Evolutionary conservation across 92 coral and sea anemone species (phyloP).

Genomic region (Virgularia gustaviana): DNA sequence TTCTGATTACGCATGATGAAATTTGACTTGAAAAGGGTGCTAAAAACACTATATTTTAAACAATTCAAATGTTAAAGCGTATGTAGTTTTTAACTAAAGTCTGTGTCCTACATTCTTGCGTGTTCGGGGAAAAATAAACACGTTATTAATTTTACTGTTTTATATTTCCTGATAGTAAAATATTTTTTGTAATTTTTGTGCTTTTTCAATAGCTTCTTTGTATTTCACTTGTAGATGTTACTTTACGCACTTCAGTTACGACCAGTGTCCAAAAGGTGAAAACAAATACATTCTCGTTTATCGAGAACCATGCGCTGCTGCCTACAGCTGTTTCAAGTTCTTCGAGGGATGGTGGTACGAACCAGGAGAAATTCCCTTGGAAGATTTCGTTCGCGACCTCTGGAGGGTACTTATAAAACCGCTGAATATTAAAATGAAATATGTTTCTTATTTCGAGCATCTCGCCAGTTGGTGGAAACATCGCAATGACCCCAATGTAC

Average conservation of each 20-base stretch:
- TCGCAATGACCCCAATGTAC: conserved; percentile 40
- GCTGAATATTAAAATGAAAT: conserved; percentile 27
- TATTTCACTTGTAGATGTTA: no score
- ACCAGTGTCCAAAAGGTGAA: conserved; percentile 17
- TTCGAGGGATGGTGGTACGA: conserved; percentile 6
- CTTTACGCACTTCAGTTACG: conserved; percentile 14
- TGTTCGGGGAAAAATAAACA: no score
- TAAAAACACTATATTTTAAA: no score
- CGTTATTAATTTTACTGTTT: no score
- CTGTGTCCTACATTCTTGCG: no score
- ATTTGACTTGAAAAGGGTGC: no score
- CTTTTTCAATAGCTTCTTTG: no score
- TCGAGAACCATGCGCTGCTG: conserved; percentile 24
- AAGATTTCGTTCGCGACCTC: neutral
- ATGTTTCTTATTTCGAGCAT: conserved; percentile 39
- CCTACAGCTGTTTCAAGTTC: conserved; percentile 1
- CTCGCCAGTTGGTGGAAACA: conserved; percentile 54
- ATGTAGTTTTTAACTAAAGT: no score
- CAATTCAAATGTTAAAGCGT: no score
- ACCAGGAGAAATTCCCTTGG: conserved; percentile 3
- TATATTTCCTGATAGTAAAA: no score
- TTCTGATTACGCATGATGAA: no score
- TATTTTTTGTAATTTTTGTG: no score
- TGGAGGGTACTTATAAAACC: neutral
- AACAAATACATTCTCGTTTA: conserved; percentile 10